Evolutionary conservation across 2,888 invertebrate genomes (phyloP), one percentile per base, ranked within the genome.

Genomic region (Drosophila neonasuta): DNA sequence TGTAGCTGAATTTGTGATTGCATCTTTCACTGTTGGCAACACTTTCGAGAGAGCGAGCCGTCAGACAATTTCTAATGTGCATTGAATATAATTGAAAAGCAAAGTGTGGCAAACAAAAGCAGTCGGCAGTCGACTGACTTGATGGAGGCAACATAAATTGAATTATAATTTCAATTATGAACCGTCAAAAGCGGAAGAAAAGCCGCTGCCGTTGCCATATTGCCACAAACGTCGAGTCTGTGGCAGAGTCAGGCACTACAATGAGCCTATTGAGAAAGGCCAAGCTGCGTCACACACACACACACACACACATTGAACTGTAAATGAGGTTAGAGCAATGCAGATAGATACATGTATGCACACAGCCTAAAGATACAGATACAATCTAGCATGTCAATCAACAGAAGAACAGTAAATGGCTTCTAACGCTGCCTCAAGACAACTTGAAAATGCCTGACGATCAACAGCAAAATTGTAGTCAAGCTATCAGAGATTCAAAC

Each of bases 101-200:
- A 74, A 86, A 81, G 84, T 80, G 86, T 72, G 64, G 79, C 80
- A 59, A 64, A 59, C 77, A 72, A 76, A 69, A 62, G 68, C 58
- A 50, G 65, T 32, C 60, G 41, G 68, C 58, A 50, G 65, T 32
- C 60, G 41, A 48, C 29, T 17, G 11, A 24, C 36, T 20, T 20
- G 20, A 20, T 20, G 20, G 24, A 34, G 54, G 30, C 44, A 20
- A 54, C 56, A 69, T 68, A 80, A 83, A 87, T 87, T 82, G 86
- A 85, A 83, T 83, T 85, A 83, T 79, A 82, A 87, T 85, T 86
- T 83, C 85, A 83, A 87, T 87, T 83, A 87, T 82, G 82, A 79
- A 82, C 87, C 78, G 83, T 83, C 87, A 85, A 80, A 79, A 84
- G 81, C 81, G 83, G 83, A 82, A 82, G 87, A 82, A 85, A 80